Evolutionary conservation across 2,888 invertebrate genomes (phyloP).

Genomic region (Thymelicus lineola): DNA sequence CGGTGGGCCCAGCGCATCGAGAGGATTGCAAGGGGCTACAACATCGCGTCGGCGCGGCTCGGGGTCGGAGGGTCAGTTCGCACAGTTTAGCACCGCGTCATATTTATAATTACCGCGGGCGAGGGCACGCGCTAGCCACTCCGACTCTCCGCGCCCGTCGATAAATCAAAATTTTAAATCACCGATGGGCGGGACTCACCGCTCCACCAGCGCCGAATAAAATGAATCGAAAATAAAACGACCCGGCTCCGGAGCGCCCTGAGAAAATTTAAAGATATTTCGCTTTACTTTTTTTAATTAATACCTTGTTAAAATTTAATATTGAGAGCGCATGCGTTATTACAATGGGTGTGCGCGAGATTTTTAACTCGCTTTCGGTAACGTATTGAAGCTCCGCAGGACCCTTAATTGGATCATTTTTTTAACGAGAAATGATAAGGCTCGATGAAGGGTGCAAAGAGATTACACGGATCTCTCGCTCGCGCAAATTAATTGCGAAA

Average conservation of each 20-base stretch:
- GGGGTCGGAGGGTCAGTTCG: conserved; percentile 72
- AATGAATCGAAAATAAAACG: conserved; percentile 84
- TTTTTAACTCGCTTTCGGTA: conserved; percentile 79
- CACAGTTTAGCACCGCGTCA: conserved; percentile 83
- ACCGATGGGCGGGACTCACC: conserved; percentile 80
- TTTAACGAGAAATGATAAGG: conserved; percentile 81
- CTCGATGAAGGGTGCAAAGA: conserved; percentile 67
- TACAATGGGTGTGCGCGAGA: conserved; percentile 83
- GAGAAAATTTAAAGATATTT: conserved; percentile 84
- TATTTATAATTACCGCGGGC: conserved; percentile 82
- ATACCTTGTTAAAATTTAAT: conserved; percentile 86
- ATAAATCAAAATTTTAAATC: conserved; percentile 86
- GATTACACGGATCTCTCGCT: conserved; percentile 59
- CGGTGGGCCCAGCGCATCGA: conserved; percentile 52
- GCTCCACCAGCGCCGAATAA: conserved; percentile 81
- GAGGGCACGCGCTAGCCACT: conserved; percentile 61
- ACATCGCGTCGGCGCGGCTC: conserved; percentile 40
- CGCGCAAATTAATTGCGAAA: conserved; percentile 57
- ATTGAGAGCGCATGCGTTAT: conserved; percentile 83
- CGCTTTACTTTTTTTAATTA: conserved; percentile 85
- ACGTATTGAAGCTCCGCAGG: conserved; percentile 74
- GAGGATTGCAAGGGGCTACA: conserved; percentile 40
- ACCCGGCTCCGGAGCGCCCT: conserved; percentile 75
- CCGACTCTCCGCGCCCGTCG: conserved; percentile 67
- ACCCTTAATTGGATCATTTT: conserved; percentile 81